Evolutionary conservation across 2,797 vertebrate species (phyloP).

Genomic region (Megaceryle alcyon): DNA sequence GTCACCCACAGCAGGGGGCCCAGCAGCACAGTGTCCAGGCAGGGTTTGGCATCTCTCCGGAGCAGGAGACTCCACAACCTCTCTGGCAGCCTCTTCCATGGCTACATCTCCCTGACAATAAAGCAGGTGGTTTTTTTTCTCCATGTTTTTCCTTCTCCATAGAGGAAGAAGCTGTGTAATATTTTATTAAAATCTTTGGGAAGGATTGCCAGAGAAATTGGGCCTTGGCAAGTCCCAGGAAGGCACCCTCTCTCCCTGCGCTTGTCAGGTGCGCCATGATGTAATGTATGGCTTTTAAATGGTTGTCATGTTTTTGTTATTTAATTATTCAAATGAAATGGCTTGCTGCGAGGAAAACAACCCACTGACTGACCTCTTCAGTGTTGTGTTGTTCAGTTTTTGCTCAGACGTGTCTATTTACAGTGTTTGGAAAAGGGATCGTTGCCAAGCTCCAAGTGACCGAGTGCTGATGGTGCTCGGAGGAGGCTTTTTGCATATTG

Average conservation of each 20-base stretch:
- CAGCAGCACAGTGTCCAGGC: background rate
- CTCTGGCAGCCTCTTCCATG: background rate
- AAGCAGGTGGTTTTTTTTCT: background rate
- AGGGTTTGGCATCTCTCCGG: no score
- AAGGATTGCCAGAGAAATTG: background rate
- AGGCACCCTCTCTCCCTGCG: background rate
- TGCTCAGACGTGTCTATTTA: conserved; percentile 18
- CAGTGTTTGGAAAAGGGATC: conserved; percentile 63
- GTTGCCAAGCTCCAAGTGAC: conserved; percentile 79
- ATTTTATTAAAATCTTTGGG: background rate
- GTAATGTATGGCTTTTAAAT: conserved; percentile 65
- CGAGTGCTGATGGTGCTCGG: conserved; percentile 81
- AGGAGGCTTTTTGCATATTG: conserved; percentile 72
- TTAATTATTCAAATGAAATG: conserved; percentile 77
- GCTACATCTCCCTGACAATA: background rate
- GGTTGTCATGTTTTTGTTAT: conserved; percentile 74
- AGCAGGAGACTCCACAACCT: background rate
- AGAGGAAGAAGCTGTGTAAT: background rate
- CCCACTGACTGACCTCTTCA: conserved; percentile 46
- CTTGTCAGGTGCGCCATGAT: conserved; percentile 27
- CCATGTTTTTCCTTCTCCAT: background rate
- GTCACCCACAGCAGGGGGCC: background rate
- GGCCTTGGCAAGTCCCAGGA: rapidly evolving
- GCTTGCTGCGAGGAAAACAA: conserved; percentile 71
- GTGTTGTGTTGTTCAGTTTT: conserved; percentile 40